Percentiles rank a stretch among this genome's conserved stretches.
Conservation (phyloP, 2,797 vertebrate species). For the Sebastes hopkinsi region DNA sequence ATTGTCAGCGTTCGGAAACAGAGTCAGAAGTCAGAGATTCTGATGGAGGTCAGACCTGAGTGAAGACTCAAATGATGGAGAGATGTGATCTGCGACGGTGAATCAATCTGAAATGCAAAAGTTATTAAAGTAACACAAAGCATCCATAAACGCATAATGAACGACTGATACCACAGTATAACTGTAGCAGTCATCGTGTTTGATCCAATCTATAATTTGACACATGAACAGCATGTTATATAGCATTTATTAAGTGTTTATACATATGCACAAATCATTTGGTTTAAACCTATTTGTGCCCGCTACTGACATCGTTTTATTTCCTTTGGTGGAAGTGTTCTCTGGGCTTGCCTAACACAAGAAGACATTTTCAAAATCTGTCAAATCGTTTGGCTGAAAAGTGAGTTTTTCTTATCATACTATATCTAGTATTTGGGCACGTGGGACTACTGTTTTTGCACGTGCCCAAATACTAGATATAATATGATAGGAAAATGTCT, state of each 20-base stretch:
- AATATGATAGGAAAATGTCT: no score
- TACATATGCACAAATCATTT: background rate
- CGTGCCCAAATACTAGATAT: no score
- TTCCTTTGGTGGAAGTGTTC: no score
- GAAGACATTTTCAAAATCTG: no score
- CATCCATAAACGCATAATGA: background rate
- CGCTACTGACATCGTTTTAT: no score
- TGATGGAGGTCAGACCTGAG: conserved; percentile 50
- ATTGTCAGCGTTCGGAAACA: conserved; percentile 53
- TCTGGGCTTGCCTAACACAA: no score
- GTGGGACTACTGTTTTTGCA: no score
- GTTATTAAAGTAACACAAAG: background rate
- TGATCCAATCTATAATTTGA: background rate
- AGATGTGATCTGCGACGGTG: conserved; percentile 16
- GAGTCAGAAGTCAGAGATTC: conserved; percentile 60
- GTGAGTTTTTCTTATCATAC: no score
- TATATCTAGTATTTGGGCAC: no score
- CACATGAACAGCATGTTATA: background rate
- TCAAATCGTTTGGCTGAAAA: no score
- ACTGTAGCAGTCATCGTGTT: background rate
- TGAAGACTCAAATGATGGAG: conserved; percentile 42
- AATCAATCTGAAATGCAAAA: conserved; percentile 9
- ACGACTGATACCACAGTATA: background rate
- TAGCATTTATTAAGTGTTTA: background rate
- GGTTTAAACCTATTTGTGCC: background rate